phyloP scores from a whole-genome alignment of 2,113 vertebrate genomes.

The Lonchura striata region DNA sequence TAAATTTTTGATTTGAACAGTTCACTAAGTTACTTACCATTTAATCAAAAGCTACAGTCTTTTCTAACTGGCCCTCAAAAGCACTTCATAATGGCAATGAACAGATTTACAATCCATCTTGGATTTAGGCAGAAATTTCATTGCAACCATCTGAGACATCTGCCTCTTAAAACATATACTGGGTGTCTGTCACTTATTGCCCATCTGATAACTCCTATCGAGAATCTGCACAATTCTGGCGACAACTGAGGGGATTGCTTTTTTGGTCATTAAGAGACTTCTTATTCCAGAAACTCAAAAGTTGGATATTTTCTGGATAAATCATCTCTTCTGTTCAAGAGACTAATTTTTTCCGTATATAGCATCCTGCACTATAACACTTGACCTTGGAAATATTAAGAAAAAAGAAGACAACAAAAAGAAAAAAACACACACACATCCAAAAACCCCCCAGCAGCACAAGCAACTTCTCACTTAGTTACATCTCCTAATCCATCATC shows the following conservation, averaged over 20 bases:
- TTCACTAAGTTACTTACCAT: background rate
- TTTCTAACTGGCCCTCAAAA: background rate
- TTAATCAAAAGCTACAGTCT: background rate
- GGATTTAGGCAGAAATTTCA: background rate
- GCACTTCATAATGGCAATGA: background rate
- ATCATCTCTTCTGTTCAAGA: background rate
- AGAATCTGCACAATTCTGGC: background rate
- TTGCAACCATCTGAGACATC: background rate
- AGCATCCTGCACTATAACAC: background rate
- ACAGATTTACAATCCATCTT: background rate
- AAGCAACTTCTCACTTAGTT: background rate
- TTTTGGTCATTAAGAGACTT: background rate
- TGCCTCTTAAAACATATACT: background rate
- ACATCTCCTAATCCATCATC: background rate
- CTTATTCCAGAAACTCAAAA: background rate
- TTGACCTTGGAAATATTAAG: background rate
- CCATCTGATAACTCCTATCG: background rate
- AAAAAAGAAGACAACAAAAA: background rate
- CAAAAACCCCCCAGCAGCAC: background rate
- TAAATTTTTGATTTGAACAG: background rate
- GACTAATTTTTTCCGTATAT: background rate
- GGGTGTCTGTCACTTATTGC: accelerated
- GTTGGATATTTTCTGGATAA: background rate
- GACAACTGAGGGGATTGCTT: background rate
- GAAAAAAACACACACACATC: background rate